phyloP scores from a whole-genome alignment of 2,113 vertebrate genomes.

The Oreocharis arfaki region DNA sequence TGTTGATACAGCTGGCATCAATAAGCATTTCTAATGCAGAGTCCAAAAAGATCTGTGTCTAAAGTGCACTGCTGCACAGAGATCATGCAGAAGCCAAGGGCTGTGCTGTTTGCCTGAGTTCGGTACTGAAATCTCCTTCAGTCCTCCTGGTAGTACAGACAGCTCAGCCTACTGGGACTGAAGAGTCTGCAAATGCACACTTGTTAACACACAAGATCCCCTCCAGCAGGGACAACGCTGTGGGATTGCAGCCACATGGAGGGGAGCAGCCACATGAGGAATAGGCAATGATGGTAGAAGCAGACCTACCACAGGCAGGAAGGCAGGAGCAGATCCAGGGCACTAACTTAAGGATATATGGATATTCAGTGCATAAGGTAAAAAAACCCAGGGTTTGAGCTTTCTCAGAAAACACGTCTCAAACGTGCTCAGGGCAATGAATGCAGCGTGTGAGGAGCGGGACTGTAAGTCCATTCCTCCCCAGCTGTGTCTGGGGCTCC shows the following conservation, averaged over 20 bases:
- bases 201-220: not conserved
- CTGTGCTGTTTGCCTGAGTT: not conserved
- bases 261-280: not conserved
- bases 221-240: not conserved
- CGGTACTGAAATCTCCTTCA: not conserved
- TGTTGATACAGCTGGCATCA: constrained; percentile 53
- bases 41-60: constrained; percentile 5
- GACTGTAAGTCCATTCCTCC: not conserved
- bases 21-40: constrained; percentile 12
- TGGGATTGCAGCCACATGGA: not conserved
- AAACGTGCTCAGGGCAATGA: not conserved
- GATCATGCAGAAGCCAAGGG: constrained; percentile 11
- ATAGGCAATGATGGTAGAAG: not conserved
- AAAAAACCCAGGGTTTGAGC: not conserved
- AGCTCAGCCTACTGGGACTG: not conserved
- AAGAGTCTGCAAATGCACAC: constrained; percentile 1
- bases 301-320: not conserved
- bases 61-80: not conserved
- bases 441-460: not conserved
- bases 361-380: not conserved
- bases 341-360: not conserved
- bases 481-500: not conserved
- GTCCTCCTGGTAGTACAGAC: not conserved
- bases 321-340: not conserved
- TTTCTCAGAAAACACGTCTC: not conserved